Evolutionary conservation across 1,140 invertebrate genomes (phyloP).

Genomic region (Aphidius ervi): DNA sequence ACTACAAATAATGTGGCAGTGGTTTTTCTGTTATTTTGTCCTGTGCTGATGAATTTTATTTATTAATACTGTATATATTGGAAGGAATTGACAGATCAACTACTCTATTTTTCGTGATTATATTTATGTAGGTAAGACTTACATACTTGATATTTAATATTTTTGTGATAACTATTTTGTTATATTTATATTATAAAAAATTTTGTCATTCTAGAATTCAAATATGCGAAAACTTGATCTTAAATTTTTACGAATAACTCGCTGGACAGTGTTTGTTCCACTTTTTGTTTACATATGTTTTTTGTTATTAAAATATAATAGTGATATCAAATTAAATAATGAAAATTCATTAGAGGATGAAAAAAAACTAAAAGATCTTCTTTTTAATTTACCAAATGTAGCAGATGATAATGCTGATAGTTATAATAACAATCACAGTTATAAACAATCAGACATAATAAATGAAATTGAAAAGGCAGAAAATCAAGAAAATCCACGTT

Average conservation of each 20-base stretch:
- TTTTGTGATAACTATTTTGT: no score
- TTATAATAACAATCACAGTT: not conserved
- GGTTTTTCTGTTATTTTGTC: no score
- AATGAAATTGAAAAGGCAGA: slow-evolving; percentile 28
- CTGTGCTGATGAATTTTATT: no score
- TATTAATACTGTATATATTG: no score
- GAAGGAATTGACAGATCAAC: no score
- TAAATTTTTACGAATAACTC: slow-evolving; percentile 31
- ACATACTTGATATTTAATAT: no score
- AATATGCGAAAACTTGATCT: slow-evolving; percentile 12
- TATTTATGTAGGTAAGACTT: no score
- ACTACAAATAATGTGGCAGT: no score
- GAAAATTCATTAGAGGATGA: slow-evolving; percentile 19
- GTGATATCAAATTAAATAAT: slow-evolving; percentile 34
- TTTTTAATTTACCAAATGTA: not conserved
- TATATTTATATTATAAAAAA: no score
- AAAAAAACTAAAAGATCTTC: slow-evolving; percentile 8
- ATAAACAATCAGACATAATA: slow-evolving; percentile 24
- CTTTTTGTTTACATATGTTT: slow-evolving; percentile 41
- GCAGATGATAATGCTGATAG: slow-evolving; percentile 4
- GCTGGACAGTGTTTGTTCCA: slow-evolving; percentile 42
- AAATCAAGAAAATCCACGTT: slow-evolving; percentile 43
- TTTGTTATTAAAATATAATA: slow-evolving; percentile 39
- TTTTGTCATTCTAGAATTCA: not conserved
- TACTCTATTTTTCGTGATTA: no score